Base-by-base conservation (phyloP, 2,888 invertebrate species). In the Agrochola litura region DNA sequence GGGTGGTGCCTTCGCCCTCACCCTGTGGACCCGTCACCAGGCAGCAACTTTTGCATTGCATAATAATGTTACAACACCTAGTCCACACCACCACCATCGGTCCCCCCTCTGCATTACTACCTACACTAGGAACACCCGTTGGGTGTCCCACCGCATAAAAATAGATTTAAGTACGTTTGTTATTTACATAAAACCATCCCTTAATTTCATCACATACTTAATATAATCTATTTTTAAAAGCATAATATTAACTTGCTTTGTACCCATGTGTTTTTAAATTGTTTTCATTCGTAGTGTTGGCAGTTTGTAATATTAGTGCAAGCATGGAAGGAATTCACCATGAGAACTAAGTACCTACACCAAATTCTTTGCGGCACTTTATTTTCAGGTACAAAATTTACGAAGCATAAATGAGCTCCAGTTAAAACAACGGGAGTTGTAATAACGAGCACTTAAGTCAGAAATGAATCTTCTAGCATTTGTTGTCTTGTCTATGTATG, bases 1-100 rank as follows among this genome's bases (percentile, higher is more conserved):
- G 94, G 94, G 96, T 93, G 96, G 95, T 93, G 92, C 97, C 92
- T 96, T 95, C 94, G 95, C 95, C 91, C 95, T 97, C 94, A 96
- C 96, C 92, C 96, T 91, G 91, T 82, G 83, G 83, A 87, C 82
- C 89, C 89, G 89, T 88, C 92, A 89, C 89, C 90, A 90, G 89
- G 88, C 90, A 89, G 91, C 90, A 92, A 94, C 92, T 93, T 94
- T 93, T 90, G 90, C 91, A 90, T 92, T 94, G 93, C 94, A 94
- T 94, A 92, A 94, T 92, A 92, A 92, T 92, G 90, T 93, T 85
- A 89, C 92, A 90, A 91, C 92, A 90, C 89, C 91, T 90, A 89
- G 89, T 89, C 90, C 86, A 87, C 73, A 76, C 66, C 73, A 78
- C 87, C 58, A 73, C 49, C 74, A 74, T 52, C 43, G n/a, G 25